These are phyloP conservation scores for Hydriomena furcata DNA, from an alignment of 2,888 invertebrate species.

Conservation along the genomic window DNA sequence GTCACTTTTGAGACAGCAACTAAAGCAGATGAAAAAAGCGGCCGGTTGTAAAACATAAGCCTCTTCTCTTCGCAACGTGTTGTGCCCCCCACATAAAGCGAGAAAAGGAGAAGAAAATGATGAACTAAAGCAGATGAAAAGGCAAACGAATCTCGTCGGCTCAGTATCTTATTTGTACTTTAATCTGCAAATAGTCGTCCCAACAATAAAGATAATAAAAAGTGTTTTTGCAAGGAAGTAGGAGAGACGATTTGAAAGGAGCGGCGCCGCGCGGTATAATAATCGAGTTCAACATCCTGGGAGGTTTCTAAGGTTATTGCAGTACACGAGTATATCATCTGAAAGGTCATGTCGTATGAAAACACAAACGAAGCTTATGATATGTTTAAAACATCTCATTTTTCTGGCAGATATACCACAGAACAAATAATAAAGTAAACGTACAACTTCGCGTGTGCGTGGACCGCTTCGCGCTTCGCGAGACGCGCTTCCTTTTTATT, in stretches of 20 bases:
- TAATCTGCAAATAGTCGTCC: slow-evolving; percentile 11
- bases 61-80: too few relatives aligned
- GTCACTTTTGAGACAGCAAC: too few relatives aligned
- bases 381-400: not conserved
- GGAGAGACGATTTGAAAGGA: slow-evolving; percentile 4
- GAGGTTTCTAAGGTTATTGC: slow-evolving; percentile 15
- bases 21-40: too few relatives aligned
- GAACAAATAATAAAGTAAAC: too few relatives aligned
- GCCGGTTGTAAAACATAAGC: too few relatives aligned
- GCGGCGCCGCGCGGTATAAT: slow-evolving; percentile 18
- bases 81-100: too few relatives aligned
- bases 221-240: slow-evolving; percentile 19
- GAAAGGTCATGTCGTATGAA: slow-evolving; percentile 2
- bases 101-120: too few relatives aligned
- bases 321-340: slow-evolving; percentile 1
- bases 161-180: slow-evolving; percentile 3
- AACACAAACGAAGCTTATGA: not conserved
- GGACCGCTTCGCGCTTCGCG: too few relatives aligned
- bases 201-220: slow-evolving; percentile 24
- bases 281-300: slow-evolving; percentile 18
- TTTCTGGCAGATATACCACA: too few relatives aligned
- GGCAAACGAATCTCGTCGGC: not conserved
- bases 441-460: too few relatives aligned
- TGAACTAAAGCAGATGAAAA: not conserved
- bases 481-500: too few relatives aligned